These are phyloP conservation scores for Trissoscelio sp. DNA, from an alignment of 2,888 invertebrate species.

Conservation along the genomic window DNA sequence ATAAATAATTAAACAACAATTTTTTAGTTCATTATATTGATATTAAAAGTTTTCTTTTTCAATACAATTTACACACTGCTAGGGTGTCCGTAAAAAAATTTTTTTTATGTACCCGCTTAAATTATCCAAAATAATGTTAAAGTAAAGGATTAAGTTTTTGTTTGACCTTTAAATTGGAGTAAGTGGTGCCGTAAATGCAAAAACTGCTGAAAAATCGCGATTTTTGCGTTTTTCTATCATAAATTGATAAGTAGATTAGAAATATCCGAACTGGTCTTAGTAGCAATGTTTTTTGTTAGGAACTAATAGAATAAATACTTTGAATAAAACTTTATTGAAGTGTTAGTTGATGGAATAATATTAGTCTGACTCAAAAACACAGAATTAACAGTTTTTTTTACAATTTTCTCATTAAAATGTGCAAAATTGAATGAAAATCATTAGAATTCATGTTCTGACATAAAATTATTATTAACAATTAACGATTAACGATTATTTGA, in stretches of 20 bases:
- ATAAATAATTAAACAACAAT: too few species aligned
- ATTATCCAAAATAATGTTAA: too few species aligned
- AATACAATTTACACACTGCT: too few species aligned
- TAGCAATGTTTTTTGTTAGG: slow-evolving; percentile 7
- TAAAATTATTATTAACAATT: neutral
- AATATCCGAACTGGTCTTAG: neutral
- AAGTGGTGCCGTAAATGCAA: too few species aligned
- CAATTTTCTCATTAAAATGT: slow-evolving; percentile 5
- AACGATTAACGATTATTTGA: neutral
- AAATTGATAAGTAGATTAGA: slow-evolving; percentile 13
- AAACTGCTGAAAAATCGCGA: neutral
- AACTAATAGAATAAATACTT: slow-evolving; percentile 5
- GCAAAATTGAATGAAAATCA: neutral
- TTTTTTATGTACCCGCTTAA: too few species aligned
- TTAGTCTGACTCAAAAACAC: slow-evolving; percentile 11
- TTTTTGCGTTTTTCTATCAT: slow-evolving; percentile 10
- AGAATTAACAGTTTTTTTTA: slow-evolving; percentile 1
- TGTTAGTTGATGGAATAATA: slow-evolving; percentile 5
- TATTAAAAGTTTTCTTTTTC: too few species aligned
- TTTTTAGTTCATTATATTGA: too few species aligned
- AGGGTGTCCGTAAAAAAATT: too few species aligned
- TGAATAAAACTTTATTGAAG: slow-evolving; percentile 2
- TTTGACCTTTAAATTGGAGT: too few species aligned
- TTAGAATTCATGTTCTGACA: neutral
- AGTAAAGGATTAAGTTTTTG: too few species aligned